Percentiles rank a stretch among this genome's conserved stretches.
These are phyloP conservation scores for Xenus cinereus DNA, from an alignment of 2,113 vertebrate genomes.

Conservation along the genomic window DNA sequence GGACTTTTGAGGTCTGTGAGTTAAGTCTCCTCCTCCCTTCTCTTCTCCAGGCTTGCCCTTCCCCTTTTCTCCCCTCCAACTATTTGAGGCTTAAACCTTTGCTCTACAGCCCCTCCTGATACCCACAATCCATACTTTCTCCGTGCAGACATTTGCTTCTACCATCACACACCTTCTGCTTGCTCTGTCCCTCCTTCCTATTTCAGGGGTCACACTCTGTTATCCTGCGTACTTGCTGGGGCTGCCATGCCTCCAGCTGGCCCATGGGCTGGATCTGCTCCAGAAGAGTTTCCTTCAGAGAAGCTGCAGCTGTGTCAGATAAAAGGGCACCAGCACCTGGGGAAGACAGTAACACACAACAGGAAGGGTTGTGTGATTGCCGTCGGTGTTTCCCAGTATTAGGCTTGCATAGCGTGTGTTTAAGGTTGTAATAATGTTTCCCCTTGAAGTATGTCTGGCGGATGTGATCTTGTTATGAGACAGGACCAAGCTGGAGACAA, in stretches of 20 bases:
- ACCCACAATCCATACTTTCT: neutral
- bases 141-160: neutral
- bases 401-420: neutral
- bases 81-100: neutral
- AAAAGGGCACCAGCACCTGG: neutral
- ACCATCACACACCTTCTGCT: neutral
- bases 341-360: neutral
- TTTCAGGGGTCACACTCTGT: neutral
- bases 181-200: neutral
- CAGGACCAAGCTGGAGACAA: neutral
- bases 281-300: neutral
- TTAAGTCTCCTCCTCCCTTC: neutral
- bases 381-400: neutral
- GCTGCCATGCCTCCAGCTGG: rapidly evolving
- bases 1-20: neutral
- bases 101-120: neutral
- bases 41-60: neutral
- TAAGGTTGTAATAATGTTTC: neutral
- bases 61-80: neutral
- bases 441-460: neutral
- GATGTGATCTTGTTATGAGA: neutral
- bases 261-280: rapidly evolving
- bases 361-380: neutral
- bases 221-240: neutral
- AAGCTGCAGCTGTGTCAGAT: neutral